Conservation (phyloP, 2,888 invertebrate species). For the Catocala fraxini region DNA sequence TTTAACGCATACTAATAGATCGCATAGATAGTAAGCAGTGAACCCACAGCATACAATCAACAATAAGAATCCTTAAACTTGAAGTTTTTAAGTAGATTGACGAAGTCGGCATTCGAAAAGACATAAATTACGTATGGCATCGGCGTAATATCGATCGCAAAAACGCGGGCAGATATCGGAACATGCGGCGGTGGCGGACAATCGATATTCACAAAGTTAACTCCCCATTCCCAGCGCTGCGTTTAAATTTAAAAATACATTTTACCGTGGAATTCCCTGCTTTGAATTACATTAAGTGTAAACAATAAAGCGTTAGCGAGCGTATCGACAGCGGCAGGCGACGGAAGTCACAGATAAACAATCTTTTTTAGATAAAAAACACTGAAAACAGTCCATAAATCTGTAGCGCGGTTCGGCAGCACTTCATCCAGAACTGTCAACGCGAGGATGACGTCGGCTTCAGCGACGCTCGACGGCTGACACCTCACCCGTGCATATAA, state of each 20-base stretch:
- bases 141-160: constrained; percentile 79
- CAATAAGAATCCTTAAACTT: background rate
- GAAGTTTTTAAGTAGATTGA: constrained; percentile 2
- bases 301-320: constrained; percentile 85
- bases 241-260: constrained; percentile 84
- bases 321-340: constrained; percentile 84
- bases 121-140: constrained; percentile 73
- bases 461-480: constrained; percentile 11
- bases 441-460: constrained; percentile 54
- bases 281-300: constrained; percentile 87
- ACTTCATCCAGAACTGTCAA: constrained; percentile 78
- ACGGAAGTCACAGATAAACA: constrained; percentile 86
- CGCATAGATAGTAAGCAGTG: too few relatives aligned
- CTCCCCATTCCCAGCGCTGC: constrained; percentile 64
- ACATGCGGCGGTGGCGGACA: constrained; percentile 66
- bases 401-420: constrained; percentile 69
- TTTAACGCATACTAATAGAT: too few relatives aligned
- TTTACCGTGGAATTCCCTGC: constrained; percentile 85
- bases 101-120: constrained; percentile 51
- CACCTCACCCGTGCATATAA: constrained; percentile 57
- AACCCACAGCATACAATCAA: too few relatives aligned
- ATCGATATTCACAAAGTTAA: constrained; percentile 79
- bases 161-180: constrained; percentile 73
- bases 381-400: constrained; percentile 84
- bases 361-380: constrained; percentile 85